Conservation (phyloP, 2,113 vertebrate genomes). For the Scolopax mira region DNA sequence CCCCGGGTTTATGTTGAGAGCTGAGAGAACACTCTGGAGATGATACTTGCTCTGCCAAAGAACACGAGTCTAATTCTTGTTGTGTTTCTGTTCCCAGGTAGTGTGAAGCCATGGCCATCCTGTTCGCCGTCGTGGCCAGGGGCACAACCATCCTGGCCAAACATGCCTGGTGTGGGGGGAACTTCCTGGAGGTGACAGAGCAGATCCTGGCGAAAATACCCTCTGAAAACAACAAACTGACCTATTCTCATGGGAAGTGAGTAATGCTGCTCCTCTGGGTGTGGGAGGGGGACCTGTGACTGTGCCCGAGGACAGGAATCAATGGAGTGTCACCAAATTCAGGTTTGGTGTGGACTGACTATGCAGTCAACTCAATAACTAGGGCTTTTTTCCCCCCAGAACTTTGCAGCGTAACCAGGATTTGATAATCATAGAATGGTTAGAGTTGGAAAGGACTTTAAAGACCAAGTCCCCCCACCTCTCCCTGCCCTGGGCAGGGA, state of each 20-base stretch:
- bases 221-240: constrained; percentile 96
- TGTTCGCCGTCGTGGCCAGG: constrained; percentile 94
- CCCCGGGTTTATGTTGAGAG: neutral
- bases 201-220: constrained; percentile 97
- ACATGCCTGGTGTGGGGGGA: constrained; percentile 94
- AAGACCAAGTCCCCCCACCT: too few species aligned
- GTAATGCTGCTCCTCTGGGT: neutral
- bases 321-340: fast-evolving
- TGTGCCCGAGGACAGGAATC: fast-evolving
- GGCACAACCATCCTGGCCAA: constrained; percentile 97
- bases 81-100: neutral
- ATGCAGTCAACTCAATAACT: neutral
- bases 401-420: neutral
- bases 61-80: fast-evolving
- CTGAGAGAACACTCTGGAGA: neutral
- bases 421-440: neutral
- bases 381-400: fast-evolving
- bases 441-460: too few species aligned
- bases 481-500: too few species aligned
- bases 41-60: neutral
- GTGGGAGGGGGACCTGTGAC: neutral
- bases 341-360: fast-evolving
- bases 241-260: constrained; percentile 96
- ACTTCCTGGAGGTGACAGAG: constrained; percentile 97
- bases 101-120: constrained; percentile 89